Evolutionary conservation across 2,888 invertebrate species (phyloP).

Genomic region (Synergus japonicus): DNA sequence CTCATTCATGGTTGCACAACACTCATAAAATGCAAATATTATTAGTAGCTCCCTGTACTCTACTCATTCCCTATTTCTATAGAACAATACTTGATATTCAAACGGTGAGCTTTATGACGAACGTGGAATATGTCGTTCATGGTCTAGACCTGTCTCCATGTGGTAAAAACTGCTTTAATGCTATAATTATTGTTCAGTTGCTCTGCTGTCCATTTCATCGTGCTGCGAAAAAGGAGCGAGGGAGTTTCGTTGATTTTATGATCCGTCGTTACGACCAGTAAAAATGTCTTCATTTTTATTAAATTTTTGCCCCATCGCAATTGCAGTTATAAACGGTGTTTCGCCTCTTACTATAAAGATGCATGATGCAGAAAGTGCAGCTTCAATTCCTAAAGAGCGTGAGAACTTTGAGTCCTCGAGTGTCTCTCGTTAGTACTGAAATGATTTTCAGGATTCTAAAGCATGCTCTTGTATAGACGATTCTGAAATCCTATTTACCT

Average conservation of each 20-base stretch:
- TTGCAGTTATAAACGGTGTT: slow-evolving; percentile 35
- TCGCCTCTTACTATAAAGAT: slow-evolving; percentile 9
- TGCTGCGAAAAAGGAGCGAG: background rate
- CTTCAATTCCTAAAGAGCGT: slow-evolving; percentile 5
- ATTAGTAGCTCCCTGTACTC: slow-evolving; percentile 60
- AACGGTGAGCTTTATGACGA: slow-evolving; percentile 60
- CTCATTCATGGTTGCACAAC: slow-evolving; percentile 35
- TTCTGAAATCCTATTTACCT: background rate
- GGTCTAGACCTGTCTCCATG: slow-evolving; percentile 34
- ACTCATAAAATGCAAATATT: slow-evolving; percentile 65
- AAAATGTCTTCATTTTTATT: slow-evolving; percentile 56
- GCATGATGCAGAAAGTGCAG: background rate
- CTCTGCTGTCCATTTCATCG: background rate
- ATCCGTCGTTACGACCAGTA: slow-evolving; percentile 33
- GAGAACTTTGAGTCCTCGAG: slow-evolving; percentile 6
- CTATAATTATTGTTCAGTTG: slow-evolving; percentile 35
- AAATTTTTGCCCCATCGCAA: slow-evolving; percentile 49
- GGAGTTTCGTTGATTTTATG: slow-evolving; percentile 21
- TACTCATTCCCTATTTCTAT: slow-evolving; percentile 18
- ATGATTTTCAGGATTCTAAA: slow-evolving; percentile 5
- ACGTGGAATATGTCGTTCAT: slow-evolving; percentile 24
- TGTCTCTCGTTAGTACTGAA: slow-evolving; percentile 23
- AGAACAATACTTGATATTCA: slow-evolving; percentile 59
- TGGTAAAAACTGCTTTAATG: slow-evolving; percentile 33
- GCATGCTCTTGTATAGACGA: slow-evolving; percentile 5